Base-by-base conservation (phyloP, 2,888 invertebrate species). In the Agrotis puta region DNA sequence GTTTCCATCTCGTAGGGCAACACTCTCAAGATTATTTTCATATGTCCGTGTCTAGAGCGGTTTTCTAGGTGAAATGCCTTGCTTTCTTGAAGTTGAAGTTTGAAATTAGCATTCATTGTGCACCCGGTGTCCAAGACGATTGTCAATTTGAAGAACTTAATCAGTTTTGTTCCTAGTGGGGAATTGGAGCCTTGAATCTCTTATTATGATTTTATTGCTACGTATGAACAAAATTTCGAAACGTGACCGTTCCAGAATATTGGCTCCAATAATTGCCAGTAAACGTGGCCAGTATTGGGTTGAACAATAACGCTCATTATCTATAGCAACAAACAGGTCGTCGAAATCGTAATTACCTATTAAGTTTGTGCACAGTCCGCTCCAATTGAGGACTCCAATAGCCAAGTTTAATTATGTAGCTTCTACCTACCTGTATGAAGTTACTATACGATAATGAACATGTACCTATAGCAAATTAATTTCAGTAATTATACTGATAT, bases 1-100 rank as follows among this genome's bases (percentile, higher is more conserved):
- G 62, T 77, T 63, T 47, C 51, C 51, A 39, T 78, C 20, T 71
- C 22, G 79, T 53, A 39, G 45, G 20, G 45, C 51, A 78, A 47
- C 57, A 71, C 71, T 78, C 50, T 58, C 24, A 24, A 57, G 58
- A 79, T 51, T 79, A 72, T 71, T 71, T 78, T 71, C 5, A 73
- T 72, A 47, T 47, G 45, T 58, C n/a, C 22, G 20, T 47, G 45
- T 45, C 13, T 24, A 45, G 71, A 27, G 14, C 14, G 39, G n/a
- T n/a, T 27, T 27, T 22, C 24, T 33, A 22, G 13, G 2, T 57
- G 50, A 11, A 45, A 50, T 39, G 39, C 11, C 11, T 56, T 18
- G 24, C 14, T 69, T 48, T n/a, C 16, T 9, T 6, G 6, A 3
- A 22, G 27, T 14, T 20, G n/a, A 33, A 13, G 14, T 3, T 33